Evolutionary conservation across 2,113 vertebrate genomes (phyloP).

Genomic region (Leuciscus idus): DNA sequence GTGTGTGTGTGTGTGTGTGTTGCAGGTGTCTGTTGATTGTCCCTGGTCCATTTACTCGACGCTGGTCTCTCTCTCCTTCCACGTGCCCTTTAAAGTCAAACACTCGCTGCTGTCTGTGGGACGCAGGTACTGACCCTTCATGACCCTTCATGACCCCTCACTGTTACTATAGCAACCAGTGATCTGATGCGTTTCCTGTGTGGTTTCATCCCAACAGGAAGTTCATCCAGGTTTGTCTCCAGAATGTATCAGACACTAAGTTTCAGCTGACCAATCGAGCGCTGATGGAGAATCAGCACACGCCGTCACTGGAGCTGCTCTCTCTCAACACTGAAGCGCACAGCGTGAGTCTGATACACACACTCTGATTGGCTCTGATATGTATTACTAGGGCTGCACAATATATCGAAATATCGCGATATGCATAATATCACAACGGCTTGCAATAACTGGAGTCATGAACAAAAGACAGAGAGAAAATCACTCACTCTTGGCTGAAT

Average conservation of each 20-base stretch:
- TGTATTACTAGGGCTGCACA: no score
- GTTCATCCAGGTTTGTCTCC: slow-evolving; percentile 91
- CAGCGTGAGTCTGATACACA: slow-evolving; percentile 77
- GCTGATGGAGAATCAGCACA: slow-evolving; percentile 74
- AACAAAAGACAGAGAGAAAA: no score
- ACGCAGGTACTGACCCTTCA: slow-evolving; percentile 78
- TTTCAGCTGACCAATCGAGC: slow-evolving; percentile 84
- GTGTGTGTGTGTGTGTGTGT: slow-evolving; percentile 16
- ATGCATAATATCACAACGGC: no score
- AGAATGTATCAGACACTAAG: slow-evolving; percentile 89
- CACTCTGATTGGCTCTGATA: no score
- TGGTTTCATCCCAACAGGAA: slow-evolving; percentile 79
- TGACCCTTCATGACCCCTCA: not conserved
- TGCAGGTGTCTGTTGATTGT: slow-evolving; percentile 95
- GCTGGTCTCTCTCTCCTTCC: slow-evolving; percentile 91
- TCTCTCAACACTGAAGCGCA: slow-evolving; percentile 80
- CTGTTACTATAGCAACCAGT: not conserved
- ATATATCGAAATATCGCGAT: no score
- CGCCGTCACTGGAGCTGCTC: slow-evolving; percentile 74
- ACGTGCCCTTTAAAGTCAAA: slow-evolving; percentile 91
- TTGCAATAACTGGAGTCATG: no score
- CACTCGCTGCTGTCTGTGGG: slow-evolving; percentile 90
- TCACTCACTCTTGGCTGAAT: no score
- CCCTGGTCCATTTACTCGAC: slow-evolving; percentile 99
- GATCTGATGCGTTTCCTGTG: not conserved